Conservation (phyloP, 53 echinoderm and acorn worm genomes). For the Arbacia lixula region DNA sequence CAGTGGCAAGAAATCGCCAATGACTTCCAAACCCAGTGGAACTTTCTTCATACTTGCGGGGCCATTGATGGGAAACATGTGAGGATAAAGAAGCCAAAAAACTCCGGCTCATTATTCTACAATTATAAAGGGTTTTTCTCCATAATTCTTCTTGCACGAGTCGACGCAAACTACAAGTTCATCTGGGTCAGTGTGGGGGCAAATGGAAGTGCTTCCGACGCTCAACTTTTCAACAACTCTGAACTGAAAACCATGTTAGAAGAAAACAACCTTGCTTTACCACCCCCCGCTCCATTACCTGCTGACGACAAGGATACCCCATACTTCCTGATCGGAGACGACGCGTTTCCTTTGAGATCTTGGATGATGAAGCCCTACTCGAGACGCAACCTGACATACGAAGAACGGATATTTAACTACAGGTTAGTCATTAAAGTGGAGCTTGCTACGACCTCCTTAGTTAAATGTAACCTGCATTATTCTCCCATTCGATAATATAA, state of each 20-base stretch:
- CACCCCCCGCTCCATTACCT: conserved; percentile 39
- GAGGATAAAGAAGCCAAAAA: conserved; percentile 19
- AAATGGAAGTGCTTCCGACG: conserved; percentile 23
- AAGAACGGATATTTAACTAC: conserved; percentile 57
- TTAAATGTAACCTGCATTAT: no score
- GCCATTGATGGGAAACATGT: conserved; percentile 67
- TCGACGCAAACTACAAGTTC: conserved; percentile 63
- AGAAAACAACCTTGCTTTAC: conserved; percentile 38
- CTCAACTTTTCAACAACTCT: conserved; percentile 42
- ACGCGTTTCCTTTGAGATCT: conserved; percentile 52
- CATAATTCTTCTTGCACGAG: conserved; percentile 44
- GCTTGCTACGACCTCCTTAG: neutral
- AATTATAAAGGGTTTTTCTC: conserved; percentile 63
- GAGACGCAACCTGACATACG: conserved; percentile 16
- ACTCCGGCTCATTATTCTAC: conserved; percentile 46
- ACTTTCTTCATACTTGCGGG: conserved; percentile 45
- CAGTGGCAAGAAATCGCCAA: conserved; percentile 6
- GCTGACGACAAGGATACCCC: conserved; percentile 26
- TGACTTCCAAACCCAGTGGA: conserved; percentile 49
- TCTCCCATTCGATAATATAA: no score
- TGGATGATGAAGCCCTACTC: conserved; percentile 59
- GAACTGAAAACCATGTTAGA: neutral
- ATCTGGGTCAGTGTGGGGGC: conserved; percentile 52
- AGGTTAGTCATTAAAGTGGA: neutral
- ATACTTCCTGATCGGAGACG: conserved; percentile 51